These are phyloP conservation scores for Strix aluco DNA, from an alignment of 2,113 vertebrate genomes.

Conservation along the genomic window DNA sequence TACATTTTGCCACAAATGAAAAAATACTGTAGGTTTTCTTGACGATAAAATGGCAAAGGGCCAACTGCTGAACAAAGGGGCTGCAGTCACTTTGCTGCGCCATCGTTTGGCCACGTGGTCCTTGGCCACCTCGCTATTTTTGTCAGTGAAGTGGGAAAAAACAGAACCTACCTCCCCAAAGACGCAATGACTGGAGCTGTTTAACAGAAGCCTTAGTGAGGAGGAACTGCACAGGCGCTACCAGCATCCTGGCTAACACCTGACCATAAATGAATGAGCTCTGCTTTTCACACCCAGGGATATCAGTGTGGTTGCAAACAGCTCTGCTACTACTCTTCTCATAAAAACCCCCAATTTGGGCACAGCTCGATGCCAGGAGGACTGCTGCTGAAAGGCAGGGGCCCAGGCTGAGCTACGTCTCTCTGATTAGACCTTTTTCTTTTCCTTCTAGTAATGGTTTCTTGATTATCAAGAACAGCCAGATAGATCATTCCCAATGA, in stretches of 20 bases:
- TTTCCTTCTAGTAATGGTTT: neutral
- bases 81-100: neutral
- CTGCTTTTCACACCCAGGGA: neutral
- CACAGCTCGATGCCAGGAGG: neutral
- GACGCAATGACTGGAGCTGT: neutral
- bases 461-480: neutral
- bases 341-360: neutral
- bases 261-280: neutral
- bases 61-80: neutral
- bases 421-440: neutral
- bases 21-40: neutral
- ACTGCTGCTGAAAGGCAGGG: neutral
- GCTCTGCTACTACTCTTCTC: neutral
- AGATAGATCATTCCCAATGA: neutral
- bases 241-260: neutral
- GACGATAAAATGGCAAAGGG: neutral
- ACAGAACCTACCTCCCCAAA: neutral
- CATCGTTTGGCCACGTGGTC: neutral
- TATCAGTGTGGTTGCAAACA: neutral
- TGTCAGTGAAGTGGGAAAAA: neutral
- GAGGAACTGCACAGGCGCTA: neutral
- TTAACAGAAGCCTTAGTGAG: neutral
- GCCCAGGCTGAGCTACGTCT: neutral
- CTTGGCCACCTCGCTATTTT: neutral
- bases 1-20: neutral